phyloP scores from a whole-genome alignment of 2,113 vertebrate species.

The Erythrolamprus reginae region DNA sequence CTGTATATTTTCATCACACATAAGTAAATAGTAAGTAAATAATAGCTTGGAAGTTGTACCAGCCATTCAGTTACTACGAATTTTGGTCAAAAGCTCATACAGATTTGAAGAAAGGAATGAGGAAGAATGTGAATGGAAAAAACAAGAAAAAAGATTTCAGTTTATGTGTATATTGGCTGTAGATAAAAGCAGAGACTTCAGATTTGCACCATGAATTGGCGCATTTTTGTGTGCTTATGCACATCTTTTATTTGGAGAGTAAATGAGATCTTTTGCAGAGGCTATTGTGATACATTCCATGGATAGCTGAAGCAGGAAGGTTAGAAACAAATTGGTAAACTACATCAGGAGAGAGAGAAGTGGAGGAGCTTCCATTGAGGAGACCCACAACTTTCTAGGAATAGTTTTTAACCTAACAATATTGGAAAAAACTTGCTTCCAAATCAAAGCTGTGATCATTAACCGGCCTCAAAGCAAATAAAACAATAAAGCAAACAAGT shows the following conservation, averaged over 20 bases:
- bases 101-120: conserved; percentile 38
- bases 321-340: conserved; percentile 35
- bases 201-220: conserved; percentile 44
- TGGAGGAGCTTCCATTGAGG: background rate
- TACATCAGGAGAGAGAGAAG: background rate
- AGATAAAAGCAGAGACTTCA: conserved; percentile 57
- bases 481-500: background rate
- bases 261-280: conserved; percentile 44
- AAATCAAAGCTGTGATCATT: background rate
- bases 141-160: background rate
- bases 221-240: conserved; percentile 12
- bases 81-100: conserved; percentile 22
- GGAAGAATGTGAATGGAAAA: conserved; percentile 47
- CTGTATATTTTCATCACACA: background rate
- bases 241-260: conserved; percentile 22
- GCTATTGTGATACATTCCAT: conserved; percentile 38
- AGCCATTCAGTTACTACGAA: conserved; percentile 34
- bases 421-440: background rate
- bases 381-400: conserved; percentile 1
- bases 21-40: conserved; percentile 10
- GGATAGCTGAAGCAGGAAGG: background rate
- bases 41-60: conserved; percentile 39
- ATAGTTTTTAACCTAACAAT: background rate
- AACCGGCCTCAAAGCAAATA: background rate
- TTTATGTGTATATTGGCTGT: conserved; percentile 55